Percentiles rank a stretch among this genome's conserved stretches.
Conservation (phyloP, 92 coral and sea anemone genomes). For the Chrysogorgia sp. region DNA sequence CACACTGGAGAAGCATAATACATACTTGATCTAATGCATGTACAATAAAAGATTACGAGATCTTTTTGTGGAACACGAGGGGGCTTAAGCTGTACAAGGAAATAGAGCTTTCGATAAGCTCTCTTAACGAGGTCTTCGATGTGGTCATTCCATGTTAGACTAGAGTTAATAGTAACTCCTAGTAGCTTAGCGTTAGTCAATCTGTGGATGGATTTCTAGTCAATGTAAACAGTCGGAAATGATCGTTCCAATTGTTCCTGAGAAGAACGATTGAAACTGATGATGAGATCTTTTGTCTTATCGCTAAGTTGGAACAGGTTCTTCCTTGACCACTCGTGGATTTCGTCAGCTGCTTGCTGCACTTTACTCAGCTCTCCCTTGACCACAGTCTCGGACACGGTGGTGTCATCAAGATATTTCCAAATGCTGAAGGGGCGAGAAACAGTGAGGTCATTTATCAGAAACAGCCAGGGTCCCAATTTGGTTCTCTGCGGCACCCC, state of each 20-base stretch:
- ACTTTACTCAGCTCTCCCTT: conserved; percentile 1
- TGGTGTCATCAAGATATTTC: conserved; percentile 41
- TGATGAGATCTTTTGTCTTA: neutral
- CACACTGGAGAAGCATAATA: conserved; percentile 18
- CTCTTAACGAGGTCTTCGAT: conserved; percentile 49
- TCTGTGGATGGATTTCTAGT: neutral
- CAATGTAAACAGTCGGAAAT: conserved; percentile 13
- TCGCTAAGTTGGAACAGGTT: neutral
- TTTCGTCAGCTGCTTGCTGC: neutral
- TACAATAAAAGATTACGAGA: conserved; percentile 29
- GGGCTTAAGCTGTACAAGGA: conserved; percentile 42
- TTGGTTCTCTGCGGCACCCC: conserved; percentile 32
- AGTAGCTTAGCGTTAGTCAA: conserved; percentile 10
- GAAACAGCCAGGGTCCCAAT: conserved; percentile 28
- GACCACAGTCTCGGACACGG: conserved; percentile 19
- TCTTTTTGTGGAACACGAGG: conserved; percentile 41
- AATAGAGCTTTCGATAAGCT: conserved; percentile 43
- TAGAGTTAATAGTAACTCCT: conserved; percentile 18
- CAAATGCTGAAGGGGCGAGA: neutral
- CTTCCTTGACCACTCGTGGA: conserved; percentile 6
- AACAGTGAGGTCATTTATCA: conserved; percentile 29
- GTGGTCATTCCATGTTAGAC: conserved; percentile 53
- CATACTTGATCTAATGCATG: conserved; percentile 14
- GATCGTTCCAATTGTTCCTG: conserved; percentile 7
- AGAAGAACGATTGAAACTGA: neutral